These are phyloP conservation scores for Athene noctua DNA, from an alignment of 2,113 vertebrate species.

Conservation along the genomic window DNA sequence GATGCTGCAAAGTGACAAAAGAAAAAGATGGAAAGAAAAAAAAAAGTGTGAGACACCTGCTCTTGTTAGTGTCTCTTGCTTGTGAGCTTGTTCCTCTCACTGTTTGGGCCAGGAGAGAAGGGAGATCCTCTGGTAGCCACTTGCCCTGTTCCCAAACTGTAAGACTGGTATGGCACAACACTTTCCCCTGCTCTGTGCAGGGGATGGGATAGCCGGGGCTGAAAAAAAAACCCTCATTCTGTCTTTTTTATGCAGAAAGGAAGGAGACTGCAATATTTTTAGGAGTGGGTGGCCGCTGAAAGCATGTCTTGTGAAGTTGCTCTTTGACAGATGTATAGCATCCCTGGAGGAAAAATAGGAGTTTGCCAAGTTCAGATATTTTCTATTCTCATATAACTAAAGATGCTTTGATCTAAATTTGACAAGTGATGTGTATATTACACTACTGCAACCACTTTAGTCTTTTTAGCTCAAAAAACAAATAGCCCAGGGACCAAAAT, in stretches of 20 bases:
- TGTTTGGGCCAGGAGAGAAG: not conserved
- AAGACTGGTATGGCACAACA: not conserved
- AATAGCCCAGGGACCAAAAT: slow-evolving; percentile 35
- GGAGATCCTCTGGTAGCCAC: too few species aligned
- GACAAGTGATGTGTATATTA: slow-evolving; percentile 50
- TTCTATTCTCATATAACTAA: slow-evolving; percentile 21
- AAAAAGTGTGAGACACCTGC: not conserved
- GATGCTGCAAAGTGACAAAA: not conserved
- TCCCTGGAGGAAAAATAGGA: slow-evolving; percentile 21
- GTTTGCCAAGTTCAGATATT: slow-evolving; percentile 13
- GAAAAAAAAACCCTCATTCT: not conserved
- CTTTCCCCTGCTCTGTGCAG: accelerated
- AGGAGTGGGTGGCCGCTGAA: not conserved
- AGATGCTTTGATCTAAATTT: slow-evolving; percentile 44
- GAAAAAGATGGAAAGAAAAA: not conserved
- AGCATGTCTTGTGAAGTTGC: not conserved
- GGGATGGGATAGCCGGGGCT: not conserved
- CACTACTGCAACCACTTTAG: not conserved
- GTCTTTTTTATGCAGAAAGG: not conserved
- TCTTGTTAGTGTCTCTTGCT: not conserved
- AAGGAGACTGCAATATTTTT: not conserved
- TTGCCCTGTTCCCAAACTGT: not conserved
- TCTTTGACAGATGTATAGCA: not conserved
- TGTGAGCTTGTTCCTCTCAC: not conserved
- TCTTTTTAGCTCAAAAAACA: slow-evolving; percentile 38